phyloP scores from a whole-genome alignment of 1,140 invertebrate genomes.

The Notospermus geniculatus region DNA sequence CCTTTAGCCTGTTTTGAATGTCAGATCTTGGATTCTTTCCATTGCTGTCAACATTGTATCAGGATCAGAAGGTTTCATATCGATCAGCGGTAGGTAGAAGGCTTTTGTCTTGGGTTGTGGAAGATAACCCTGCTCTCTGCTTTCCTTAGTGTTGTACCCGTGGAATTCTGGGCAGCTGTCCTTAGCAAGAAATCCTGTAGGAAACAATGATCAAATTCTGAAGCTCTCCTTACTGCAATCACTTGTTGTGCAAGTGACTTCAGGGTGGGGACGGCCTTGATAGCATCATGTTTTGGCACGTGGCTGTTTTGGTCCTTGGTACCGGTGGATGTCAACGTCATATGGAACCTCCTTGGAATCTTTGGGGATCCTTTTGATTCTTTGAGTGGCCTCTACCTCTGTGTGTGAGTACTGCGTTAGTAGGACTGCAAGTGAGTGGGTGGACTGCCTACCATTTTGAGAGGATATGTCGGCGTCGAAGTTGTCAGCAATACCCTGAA shows the following conservation, averaged over 20 bases:
- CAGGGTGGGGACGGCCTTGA: slow-evolving; percentile 12
- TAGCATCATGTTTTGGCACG: slow-evolving; percentile 11
- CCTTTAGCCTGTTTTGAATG: slow-evolving; percentile 16
- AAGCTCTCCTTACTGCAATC: slow-evolving; percentile 11
- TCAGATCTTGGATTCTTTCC: slow-evolving; percentile 11
- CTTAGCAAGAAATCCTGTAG: neutral
- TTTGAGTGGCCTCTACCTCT: no score
- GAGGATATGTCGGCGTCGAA: neutral
- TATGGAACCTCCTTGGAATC: slow-evolving; percentile 2
- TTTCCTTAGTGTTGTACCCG: slow-evolving; percentile 8
- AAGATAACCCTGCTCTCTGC: neutral
- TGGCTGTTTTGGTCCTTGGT: slow-evolving; percentile 20
- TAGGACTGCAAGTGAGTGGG: no score
- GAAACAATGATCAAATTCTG: slow-evolving; percentile 17
- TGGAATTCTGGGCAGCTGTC: slow-evolving; percentile 8
- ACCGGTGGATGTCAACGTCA: slow-evolving; percentile 11
- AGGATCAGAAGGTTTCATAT: slow-evolving; percentile 25
- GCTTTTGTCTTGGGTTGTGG: slow-evolving; percentile 16
- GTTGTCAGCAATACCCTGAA: neutral
- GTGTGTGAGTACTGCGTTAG: no score
- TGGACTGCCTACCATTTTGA: no score
- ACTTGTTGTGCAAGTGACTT: slow-evolving; percentile 8
- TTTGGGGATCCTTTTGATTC: neutral
- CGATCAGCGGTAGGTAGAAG: slow-evolving; percentile 24
- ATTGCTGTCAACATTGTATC: slow-evolving; percentile 27